phyloP scores from a whole-genome alignment of 2,888 invertebrate species.

The Drosophila fungiperda region DNA sequence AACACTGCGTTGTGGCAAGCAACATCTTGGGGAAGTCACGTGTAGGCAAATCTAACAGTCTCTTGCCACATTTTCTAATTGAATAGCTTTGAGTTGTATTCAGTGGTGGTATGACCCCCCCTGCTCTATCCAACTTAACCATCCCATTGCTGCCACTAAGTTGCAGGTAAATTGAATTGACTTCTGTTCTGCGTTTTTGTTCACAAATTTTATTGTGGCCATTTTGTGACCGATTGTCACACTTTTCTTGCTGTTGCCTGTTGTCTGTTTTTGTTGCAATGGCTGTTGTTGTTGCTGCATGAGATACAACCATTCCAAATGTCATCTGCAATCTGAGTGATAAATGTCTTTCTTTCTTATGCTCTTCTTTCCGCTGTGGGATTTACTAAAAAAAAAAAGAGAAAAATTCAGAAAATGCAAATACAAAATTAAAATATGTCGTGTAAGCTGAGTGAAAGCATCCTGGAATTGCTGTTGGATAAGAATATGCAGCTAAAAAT shows the following conservation, averaged over 20 bases:
- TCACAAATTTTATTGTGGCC: slow-evolving; percentile 8
- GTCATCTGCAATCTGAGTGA: slow-evolving; percentile 21
- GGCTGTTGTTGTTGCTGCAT: slow-evolving; percentile 1
- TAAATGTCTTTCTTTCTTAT: slow-evolving; percentile 19
- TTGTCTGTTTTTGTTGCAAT: not conserved
- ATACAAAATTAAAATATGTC: not conserved
- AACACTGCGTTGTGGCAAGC: slow-evolving; percentile 5
- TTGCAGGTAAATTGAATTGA: slow-evolving; percentile 34
- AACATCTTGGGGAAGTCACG: slow-evolving; percentile 34
- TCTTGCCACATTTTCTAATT: slow-evolving; percentile 41
- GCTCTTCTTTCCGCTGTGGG: not conserved
- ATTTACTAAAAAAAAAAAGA: not conserved
- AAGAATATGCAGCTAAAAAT: not conserved
- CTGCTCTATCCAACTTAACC: not conserved
- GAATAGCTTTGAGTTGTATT: slow-evolving; percentile 21
- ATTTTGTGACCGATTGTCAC: slow-evolving; percentile 26
- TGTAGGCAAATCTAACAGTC: slow-evolving; percentile 31
- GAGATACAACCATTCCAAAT: not conserved
- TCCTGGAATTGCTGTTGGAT: not conserved
- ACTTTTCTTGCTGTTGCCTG: slow-evolving; percentile 5
- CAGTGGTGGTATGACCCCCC: not conserved
- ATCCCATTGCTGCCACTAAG: not conserved
- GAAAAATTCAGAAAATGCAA: not conserved
- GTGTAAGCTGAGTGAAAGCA: not conserved
- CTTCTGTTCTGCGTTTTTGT: slow-evolving; percentile 33